phyloP scores from a whole-genome alignment of 2,797 vertebrate genomes.

The Florisuga fusca region DNA sequence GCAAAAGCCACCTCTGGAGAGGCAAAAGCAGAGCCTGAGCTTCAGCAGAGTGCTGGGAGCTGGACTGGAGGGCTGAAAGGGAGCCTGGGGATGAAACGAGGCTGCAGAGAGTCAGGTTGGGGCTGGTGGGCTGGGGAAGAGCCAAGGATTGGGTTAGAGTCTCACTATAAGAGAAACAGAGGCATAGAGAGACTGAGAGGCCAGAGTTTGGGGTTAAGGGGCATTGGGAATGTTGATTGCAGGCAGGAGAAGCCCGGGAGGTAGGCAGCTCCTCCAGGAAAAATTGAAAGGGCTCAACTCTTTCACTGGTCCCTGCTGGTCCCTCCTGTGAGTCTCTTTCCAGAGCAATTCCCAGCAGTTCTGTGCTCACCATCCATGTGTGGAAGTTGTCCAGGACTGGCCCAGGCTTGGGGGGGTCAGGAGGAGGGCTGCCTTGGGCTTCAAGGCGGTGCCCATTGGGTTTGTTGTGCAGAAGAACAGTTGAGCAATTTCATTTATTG shows the following conservation, averaged over 20 bases:
- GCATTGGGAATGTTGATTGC: neutral
- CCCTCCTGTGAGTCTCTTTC: neutral
- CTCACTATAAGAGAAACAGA: neutral
- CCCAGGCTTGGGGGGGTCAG: neutral
- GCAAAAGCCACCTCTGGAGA: neutral
- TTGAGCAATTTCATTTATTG: conserved; percentile 37
- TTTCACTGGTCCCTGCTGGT: neutral
- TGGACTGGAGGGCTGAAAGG: neutral
- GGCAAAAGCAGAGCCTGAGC: neutral
- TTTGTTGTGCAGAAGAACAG: neutral
- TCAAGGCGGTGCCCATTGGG: neutral
- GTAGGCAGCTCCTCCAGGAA: neutral
- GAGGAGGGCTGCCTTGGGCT: neutral
- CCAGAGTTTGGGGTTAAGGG: neutral
- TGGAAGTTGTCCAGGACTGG: neutral
- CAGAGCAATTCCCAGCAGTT: neutral
- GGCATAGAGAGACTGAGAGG: neutral
- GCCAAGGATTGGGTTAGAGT: neutral
- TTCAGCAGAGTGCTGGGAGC: neutral
- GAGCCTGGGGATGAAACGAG: neutral
- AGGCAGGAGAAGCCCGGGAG: neutral
- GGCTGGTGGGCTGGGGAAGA: rapidly evolving
- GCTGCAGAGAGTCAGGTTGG: neutral
- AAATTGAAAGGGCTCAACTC: neutral
- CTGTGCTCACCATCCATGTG: rapidly evolving